Conservation (phyloP, 2,888 invertebrate species). For the Frankliniella fusca region DNA sequence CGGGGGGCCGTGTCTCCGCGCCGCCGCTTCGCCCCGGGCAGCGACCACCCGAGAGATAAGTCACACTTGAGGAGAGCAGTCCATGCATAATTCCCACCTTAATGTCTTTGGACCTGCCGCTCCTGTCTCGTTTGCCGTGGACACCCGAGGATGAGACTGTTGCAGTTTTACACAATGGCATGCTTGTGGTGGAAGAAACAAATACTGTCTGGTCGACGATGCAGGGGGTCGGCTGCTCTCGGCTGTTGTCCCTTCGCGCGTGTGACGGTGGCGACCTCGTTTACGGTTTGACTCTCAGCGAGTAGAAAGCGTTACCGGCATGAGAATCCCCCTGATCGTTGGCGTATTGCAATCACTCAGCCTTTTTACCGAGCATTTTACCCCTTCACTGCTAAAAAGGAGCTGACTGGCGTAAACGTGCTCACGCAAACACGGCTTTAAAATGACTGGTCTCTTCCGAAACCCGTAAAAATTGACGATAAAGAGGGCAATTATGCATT, state of each 20-base stretch:
- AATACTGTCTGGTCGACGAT: too few relatives aligned
- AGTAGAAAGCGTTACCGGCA: not conserved
- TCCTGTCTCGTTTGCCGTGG: too few relatives aligned
- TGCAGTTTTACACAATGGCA: too few relatives aligned
- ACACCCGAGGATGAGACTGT: too few relatives aligned
- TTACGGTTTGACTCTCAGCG: too few relatives aligned
- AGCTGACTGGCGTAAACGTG: not conserved
- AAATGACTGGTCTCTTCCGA: conserved; percentile 13
- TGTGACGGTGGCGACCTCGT: too few relatives aligned
- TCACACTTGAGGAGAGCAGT: not conserved
- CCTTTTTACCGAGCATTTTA: not conserved
- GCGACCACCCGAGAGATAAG: not conserved
- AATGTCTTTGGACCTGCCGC: too few relatives aligned
- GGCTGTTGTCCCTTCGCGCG: too few relatives aligned
- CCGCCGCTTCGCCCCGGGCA: not conserved
- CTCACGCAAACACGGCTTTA: not conserved
- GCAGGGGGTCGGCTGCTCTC: too few relatives aligned
- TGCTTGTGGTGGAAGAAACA: too few relatives aligned
- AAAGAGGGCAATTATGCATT: conserved; percentile 6
- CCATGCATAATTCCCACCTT: too few relatives aligned
- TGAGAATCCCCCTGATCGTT: not conserved
- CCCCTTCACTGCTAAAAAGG: not conserved
- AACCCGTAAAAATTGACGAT: conserved; percentile 17
- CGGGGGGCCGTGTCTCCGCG: conserved; percentile 11
- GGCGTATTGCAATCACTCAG: not conserved